phyloP scores from a whole-genome alignment of 2,888 invertebrate genomes.

The Orthonevra nobilis region DNA sequence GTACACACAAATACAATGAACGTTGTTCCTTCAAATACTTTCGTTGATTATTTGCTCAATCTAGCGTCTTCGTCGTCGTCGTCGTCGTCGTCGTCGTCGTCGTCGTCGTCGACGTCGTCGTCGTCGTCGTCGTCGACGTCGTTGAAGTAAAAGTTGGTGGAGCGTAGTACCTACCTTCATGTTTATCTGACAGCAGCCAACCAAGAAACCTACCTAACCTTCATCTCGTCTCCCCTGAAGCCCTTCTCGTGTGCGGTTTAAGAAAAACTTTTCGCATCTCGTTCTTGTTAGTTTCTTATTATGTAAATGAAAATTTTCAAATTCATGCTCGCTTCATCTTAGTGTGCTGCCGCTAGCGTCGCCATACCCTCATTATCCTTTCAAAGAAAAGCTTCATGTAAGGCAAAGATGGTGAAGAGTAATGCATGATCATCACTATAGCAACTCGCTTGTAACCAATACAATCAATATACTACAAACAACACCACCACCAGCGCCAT shows the following conservation, averaged over 20 bases:
- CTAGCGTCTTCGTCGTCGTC: neutral
- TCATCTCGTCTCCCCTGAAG: neutral
- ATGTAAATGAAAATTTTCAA: conserved; percentile 49
- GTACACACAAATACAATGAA: conserved; percentile 1
- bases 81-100: conserved; percentile 1
- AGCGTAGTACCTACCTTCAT: neutral
- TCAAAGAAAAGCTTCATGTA: conserved; percentile 5
- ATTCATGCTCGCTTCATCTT: neutral
- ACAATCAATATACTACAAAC: too few relatives aligned
- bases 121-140: neutral
- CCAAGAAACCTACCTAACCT: neutral
- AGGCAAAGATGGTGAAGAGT: neutral
- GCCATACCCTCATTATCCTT: conserved; percentile 11
- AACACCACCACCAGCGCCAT: too few relatives aligned
- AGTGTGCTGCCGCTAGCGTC: neutral
- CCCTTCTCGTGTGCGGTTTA: neutral
- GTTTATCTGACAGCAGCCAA: too few relatives aligned
- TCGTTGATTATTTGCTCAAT: conserved; percentile 25
- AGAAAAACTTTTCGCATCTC: conserved; percentile 50
- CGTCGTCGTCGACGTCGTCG: neutral
- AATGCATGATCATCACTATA: conserved; percentile 2
- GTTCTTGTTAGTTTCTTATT: conserved; percentile 46
- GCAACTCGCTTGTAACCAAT: too few relatives aligned
- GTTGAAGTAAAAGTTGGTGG: too few relatives aligned
- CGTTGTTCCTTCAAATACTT: neutral